Conservation (phyloP, 2,888 invertebrate species). For the Protophormia terraenovae region DNA sequence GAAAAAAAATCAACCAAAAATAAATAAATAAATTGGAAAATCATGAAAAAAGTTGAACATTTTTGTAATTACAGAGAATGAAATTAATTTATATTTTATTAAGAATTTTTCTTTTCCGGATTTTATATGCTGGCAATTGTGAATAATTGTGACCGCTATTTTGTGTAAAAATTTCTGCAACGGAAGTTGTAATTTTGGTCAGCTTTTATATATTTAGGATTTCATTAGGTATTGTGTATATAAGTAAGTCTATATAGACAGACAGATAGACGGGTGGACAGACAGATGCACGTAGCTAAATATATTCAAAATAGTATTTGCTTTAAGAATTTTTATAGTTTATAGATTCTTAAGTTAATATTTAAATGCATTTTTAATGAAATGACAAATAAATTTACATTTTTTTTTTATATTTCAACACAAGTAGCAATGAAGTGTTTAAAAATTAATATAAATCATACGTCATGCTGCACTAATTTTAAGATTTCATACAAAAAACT, state of each 20-base stretch:
- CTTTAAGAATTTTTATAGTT: no score
- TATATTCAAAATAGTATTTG: no score
- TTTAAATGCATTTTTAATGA: no score
- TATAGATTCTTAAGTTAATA: no score
- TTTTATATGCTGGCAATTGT: neutral
- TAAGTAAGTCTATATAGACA: no score
- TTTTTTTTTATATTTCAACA: no score
- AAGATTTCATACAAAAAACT: neutral
- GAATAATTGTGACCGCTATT: neutral
- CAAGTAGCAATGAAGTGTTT: neutral
- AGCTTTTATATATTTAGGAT: no score
- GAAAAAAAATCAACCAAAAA: neutral
- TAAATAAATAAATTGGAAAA: conserved; percentile 7
- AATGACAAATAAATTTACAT: no score
- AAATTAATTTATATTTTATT: neutral
- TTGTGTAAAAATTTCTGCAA: neutral
- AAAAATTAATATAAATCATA: neutral
- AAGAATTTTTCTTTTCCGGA: neutral
- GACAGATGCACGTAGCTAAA: no score
- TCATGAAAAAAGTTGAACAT: neutral
- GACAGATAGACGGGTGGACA: no score
- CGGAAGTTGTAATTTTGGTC: no score
- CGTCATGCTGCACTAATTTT: neutral
- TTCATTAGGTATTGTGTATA: no score
- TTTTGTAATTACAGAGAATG: neutral